Evolutionary conservation across 2,113 vertebrate species (phyloP).

Genomic region (Capreolus pygargus): DNA sequence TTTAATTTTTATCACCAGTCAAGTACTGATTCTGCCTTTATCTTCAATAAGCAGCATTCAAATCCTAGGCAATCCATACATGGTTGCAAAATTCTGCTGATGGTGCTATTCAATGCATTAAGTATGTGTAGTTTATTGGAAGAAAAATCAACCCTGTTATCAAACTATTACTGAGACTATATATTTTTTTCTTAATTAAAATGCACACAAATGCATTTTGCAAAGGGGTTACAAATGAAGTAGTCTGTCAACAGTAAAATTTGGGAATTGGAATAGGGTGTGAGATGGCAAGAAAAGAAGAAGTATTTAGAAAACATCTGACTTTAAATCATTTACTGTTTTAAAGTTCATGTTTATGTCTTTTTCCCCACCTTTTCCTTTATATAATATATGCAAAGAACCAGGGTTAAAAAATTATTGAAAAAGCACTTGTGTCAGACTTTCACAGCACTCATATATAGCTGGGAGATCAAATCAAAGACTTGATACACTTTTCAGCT

Average conservation of each 20-base stretch:
- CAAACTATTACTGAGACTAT: background rate
- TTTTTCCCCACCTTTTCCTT: background rate
- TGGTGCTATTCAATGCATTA: background rate
- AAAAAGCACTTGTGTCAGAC: background rate
- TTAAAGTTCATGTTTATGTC: background rate
- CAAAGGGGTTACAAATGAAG: background rate
- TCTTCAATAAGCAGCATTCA: background rate
- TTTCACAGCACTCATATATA: background rate
- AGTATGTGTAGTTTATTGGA: background rate
- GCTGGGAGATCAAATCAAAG: constrained; percentile 5
- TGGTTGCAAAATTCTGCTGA: background rate
- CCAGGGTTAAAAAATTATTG: background rate
- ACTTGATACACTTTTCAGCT: background rate
- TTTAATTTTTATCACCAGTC: background rate
- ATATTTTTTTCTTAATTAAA: constrained; percentile 5
- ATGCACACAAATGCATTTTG: constrained; percentile 25
- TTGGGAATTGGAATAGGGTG: background rate
- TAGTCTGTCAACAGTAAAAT: background rate
- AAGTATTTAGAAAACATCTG: background rate
- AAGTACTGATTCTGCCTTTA: background rate
- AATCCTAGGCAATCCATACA: background rate
- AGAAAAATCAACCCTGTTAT: constrained; percentile 59
- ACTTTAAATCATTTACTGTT: background rate
- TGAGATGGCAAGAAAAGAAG: background rate
- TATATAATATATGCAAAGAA: background rate